Evolutionary conservation across 2,113 vertebrate species (phyloP), one percentile per base, ranked within the genome.

Genomic region (Caranx melampygus): DNA sequence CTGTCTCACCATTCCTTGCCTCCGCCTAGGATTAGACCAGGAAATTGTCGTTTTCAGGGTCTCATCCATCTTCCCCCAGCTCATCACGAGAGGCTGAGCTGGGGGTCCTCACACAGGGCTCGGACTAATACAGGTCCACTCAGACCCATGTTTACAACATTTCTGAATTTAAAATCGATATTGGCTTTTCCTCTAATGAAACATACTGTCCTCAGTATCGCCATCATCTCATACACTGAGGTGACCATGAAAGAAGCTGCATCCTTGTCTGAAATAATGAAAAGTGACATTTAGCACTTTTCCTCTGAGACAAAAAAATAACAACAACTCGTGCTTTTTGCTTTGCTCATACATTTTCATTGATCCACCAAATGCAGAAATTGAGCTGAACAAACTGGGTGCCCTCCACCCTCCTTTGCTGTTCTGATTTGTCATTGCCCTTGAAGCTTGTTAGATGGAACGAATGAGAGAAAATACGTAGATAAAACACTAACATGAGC

Each of bases 11-110:
- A 75, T 65, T 81, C 72, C 73, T 86, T 42, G 49, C 66, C 72
- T 81, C 74, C 44, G 55, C 66, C 81, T 74, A 31, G 73, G 90
- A 92, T 92, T 90, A 92, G 47, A 88, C 61, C 80, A 90, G 87
- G 86, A 92, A 90, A 91, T 90, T 90, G 84, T 85, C 61, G 26
- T 90, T 93, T 92, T 90, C 84, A 88, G 60, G 72, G 44, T 74
- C 80, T 92, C 75, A 81, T 86, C 70, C 33, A 67, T 86, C 52
- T 89, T 83, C 59, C 51, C 75, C 18, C 6, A 18, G 61, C 79
- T 85, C 59, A 72, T 89, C 83, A 78, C 26, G 13, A 85, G 83
- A 88, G 68, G 40, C 68, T 60, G 42, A 49, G 80, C 55, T 40
- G 68, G 79, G 70, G 78, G 61, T 85, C 78, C 26, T 33, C 44